These are phyloP conservation scores for Bungarus multicinctus DNA, from an alignment of 2,113 vertebrate species.

Conservation along the genomic window DNA sequence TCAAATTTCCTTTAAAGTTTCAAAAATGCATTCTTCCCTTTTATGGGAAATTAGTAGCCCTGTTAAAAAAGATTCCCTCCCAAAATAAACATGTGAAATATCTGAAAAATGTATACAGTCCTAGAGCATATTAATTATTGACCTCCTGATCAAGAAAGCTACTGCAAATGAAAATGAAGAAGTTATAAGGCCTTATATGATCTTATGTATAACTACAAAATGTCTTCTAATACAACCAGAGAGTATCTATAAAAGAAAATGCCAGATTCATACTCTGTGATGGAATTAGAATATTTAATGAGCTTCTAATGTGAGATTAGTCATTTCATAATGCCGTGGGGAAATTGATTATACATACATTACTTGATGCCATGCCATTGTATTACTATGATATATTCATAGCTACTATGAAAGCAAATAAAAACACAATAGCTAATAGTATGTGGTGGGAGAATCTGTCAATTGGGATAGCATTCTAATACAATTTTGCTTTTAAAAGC, in stretches of 20 bases:
- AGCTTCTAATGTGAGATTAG: background rate
- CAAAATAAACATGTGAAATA: background rate
- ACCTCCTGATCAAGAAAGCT: background rate
- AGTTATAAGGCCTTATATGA: background rate
- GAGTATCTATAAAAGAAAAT: background rate
- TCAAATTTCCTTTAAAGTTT: background rate
- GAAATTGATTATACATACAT: slow-evolving; percentile 19
- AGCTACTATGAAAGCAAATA: background rate
- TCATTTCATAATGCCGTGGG: background rate
- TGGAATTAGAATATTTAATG: slow-evolving; percentile 27
- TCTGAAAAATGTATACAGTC: background rate
- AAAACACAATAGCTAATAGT: slow-evolving; percentile 31
- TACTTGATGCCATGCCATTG: background rate
- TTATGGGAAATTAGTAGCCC: background rate
- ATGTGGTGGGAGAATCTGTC: background rate
- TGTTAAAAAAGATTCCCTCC: background rate
- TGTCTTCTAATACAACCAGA: background rate
- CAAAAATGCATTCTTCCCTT: background rate
- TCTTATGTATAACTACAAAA: background rate
- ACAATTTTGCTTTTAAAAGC: slow-evolving; percentile 23
- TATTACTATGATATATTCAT: slow-evolving; percentile 5
- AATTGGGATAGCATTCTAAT: background rate
- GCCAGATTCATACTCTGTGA: background rate
- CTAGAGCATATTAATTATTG: background rate
- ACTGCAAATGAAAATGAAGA: background rate